phyloP scores from a whole-genome alignment of 2,888 invertebrate species.

The Stenurella melanura region DNA sequence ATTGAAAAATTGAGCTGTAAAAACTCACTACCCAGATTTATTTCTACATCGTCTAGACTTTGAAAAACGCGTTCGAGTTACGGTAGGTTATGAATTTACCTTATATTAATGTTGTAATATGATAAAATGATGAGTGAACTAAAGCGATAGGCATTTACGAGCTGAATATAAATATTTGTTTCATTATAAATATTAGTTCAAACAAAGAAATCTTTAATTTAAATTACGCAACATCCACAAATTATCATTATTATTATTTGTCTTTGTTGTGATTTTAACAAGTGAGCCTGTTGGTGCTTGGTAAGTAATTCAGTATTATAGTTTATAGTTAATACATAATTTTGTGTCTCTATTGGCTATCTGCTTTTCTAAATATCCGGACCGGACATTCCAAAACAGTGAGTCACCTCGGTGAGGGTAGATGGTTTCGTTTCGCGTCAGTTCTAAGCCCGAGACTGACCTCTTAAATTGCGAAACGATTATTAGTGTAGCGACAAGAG shows the following conservation, averaged over 20 bases:
- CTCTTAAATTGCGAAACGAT: slow-evolving; percentile 30
- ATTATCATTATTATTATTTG: background rate
- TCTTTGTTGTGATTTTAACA: background rate
- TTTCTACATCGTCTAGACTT: too few relatives aligned
- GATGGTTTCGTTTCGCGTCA: slow-evolving; percentile 30
- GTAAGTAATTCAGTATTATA: background rate
- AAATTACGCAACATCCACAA: background rate
- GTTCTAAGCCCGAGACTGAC: slow-evolving; percentile 24
- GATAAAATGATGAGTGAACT: background rate
- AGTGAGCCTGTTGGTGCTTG: background rate
- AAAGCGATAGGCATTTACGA: background rate
- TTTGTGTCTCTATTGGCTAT: slow-evolving; percentile 19
- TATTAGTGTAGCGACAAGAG: too few relatives aligned
- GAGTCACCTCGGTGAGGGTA: slow-evolving; percentile 31
- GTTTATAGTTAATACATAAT: slow-evolving; percentile 17
- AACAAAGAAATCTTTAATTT: background rate
- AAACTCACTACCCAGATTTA: too few relatives aligned
- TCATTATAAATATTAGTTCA: background rate
- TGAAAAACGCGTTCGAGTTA: background rate
- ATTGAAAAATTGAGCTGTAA: too few relatives aligned
- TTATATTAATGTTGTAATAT: background rate
- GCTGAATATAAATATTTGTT: background rate
- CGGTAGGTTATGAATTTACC: background rate
- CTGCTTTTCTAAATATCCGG: slow-evolving; percentile 13
- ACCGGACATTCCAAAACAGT: slow-evolving; percentile 34